Percentiles rank a stretch among this genome's conserved stretches.
phyloP scores from a whole-genome alignment of 2,797 vertebrate genomes.

The Arvicola amphibius region DNA sequence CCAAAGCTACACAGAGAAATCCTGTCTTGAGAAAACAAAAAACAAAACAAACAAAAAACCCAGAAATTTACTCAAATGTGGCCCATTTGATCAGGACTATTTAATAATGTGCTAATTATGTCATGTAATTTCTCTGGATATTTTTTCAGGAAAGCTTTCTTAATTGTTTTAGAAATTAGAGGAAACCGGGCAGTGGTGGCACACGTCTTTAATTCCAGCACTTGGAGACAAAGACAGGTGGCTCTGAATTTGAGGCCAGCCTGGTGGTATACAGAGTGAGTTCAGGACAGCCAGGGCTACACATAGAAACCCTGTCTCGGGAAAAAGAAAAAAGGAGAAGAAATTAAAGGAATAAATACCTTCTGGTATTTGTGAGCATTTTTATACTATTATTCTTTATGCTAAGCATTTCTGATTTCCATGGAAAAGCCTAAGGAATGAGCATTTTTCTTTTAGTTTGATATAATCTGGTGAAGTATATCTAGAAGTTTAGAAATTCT shows the following conservation, averaged over 20 bases:
- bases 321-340: background rate
- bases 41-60: too few relatives aligned
- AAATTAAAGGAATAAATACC: background rate
- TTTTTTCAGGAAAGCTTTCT: conserved; percentile 40
- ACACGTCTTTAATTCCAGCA: background rate
- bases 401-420: conserved; percentile 53
- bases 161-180: conserved; percentile 51
- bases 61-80: conserved; percentile 17
- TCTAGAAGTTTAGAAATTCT: conserved; percentile 10
- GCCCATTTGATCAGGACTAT: background rate
- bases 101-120: background rate
- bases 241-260: background rate
- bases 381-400: conserved; percentile 46
- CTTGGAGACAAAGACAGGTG: background rate
- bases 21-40: background rate
- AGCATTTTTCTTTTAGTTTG: background rate
- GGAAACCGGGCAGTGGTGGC: background rate
- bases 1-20: background rate
- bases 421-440: background rate
- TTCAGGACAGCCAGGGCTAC: background rate
- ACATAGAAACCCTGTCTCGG: background rate
- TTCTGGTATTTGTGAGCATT: background rate
- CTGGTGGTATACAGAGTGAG: background rate
- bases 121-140: conserved; percentile 24
- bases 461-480: background rate